Conservation (phyloP, 1,140 invertebrate species). For the Prorops nasuta region DNA sequence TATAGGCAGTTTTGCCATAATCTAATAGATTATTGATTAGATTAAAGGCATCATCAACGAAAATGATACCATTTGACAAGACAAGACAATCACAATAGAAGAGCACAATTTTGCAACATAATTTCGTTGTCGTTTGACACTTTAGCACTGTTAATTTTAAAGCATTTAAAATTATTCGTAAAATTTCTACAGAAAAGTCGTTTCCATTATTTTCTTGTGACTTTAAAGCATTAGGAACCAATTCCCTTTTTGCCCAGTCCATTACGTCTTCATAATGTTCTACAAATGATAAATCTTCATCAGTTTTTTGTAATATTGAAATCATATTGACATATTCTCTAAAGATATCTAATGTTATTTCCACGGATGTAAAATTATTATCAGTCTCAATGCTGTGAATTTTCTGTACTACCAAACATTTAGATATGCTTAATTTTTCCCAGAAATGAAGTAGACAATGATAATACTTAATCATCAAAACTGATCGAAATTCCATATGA, state of each 20-base stretch:
- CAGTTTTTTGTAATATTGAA: constrained; percentile 15
- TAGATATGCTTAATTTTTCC: constrained; percentile 14
- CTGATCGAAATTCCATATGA: constrained; percentile 12
- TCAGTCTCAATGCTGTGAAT: background rate
- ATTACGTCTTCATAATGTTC: too few relatives aligned
- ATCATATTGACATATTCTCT: constrained; percentile 23
- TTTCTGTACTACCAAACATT: constrained; percentile 16
- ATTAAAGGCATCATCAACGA: constrained; percentile 21
- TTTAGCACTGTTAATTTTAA: constrained; percentile 18
- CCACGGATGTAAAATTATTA: constrained; percentile 4
- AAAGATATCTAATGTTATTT: constrained; percentile 17
- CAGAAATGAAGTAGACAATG: constrained; percentile 21
- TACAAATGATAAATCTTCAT: too few relatives aligned
- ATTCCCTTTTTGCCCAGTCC: too few relatives aligned
- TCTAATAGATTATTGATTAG: constrained; percentile 20
- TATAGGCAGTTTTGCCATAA: constrained; percentile 21
- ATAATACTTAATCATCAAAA: constrained; percentile 19
- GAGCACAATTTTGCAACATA: constrained; percentile 29
- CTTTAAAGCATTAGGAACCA: too few relatives aligned
- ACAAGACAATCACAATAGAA: constrained; percentile 24
- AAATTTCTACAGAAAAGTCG: constrained; percentile 16
- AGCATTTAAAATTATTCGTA: constrained; percentile 23
- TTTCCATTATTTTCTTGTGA: constrained; percentile 23
- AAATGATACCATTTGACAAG: constrained; percentile 19
- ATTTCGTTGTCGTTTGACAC: constrained; percentile 20